Percentiles rank a stretch among this genome's conserved stretches.
Evolutionary conservation across 2,888 invertebrate genomes (phyloP).

Genomic region (Pseudococcus longispinus): DNA sequence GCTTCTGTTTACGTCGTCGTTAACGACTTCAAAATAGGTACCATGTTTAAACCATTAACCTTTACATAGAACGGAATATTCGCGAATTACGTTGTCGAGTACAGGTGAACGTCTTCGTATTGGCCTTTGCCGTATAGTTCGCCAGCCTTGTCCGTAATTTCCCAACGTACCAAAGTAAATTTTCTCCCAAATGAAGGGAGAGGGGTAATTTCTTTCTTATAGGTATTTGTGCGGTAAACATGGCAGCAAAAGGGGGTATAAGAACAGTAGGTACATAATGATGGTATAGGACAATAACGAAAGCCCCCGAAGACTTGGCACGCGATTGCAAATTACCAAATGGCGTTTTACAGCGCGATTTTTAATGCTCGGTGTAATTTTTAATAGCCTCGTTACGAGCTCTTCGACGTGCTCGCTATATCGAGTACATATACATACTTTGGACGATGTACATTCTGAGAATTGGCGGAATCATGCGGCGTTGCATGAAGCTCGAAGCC

Average conservation of each 20-base stretch:
- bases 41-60: conserved; percentile 39
- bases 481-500: neutral
- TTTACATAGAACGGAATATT: neutral
- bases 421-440: neutral
- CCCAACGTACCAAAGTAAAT: conserved; percentile 8
- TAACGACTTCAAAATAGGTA: conserved; percentile 12
- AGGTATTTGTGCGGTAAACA: neutral
- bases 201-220: neutral
- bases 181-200: neutral
- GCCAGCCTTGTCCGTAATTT: neutral
- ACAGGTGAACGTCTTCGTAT: conserved; percentile 29
- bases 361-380: conserved; percentile 23
- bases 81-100: conserved; percentile 8
- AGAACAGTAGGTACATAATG: neutral
- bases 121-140: neutral
- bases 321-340: conserved; percentile 40
- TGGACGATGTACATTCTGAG: neutral
- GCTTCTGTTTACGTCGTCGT: conserved; percentile 43
- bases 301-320: neutral
- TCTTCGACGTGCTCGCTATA: neutral
- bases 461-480: neutral
- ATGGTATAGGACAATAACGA: neutral
- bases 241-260: neutral
- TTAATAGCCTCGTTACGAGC: conserved; percentile 29
- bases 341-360: conserved; percentile 22